A percentile compares a stretch with the other conserved stretches of the same genome.
phyloP scores from a whole-genome alignment of 1,140 invertebrate genomes.

The Globodera rostochiensis region DNA sequence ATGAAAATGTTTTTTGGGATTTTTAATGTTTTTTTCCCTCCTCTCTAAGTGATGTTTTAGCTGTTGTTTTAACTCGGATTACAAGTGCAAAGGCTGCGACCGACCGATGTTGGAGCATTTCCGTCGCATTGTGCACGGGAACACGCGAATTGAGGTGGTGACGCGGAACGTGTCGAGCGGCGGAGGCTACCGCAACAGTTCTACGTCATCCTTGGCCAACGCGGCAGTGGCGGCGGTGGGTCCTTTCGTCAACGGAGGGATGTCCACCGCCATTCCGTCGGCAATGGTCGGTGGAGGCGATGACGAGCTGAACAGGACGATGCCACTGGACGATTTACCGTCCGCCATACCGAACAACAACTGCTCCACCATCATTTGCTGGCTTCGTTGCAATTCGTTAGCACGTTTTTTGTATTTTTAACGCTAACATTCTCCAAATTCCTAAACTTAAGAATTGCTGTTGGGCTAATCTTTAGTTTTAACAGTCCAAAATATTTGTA shows the following conservation, averaged over 20 bases:
- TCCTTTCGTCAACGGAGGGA: neutral
- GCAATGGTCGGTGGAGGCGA: constrained; percentile 1
- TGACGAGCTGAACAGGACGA: constrained; percentile 13
- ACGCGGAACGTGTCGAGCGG: constrained; percentile 63
- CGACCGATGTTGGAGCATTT: constrained; percentile 85
- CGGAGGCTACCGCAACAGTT: constrained; percentile 17
- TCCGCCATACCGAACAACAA: constrained; percentile 35
- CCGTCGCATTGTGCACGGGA: constrained; percentile 79
- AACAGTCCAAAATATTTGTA: neutral
- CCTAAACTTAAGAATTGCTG: too few species aligned
- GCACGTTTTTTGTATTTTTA: neutral
- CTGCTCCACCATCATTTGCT: constrained; percentile 46
- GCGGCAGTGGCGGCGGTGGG: constrained; percentile 8
- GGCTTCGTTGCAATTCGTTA: constrained; percentile 54
- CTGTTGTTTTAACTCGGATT: constrained; percentile 69
- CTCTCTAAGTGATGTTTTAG: constrained; percentile 26
- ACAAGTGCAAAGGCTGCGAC: constrained; percentile 81
- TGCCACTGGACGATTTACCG: constrained; percentile 39
- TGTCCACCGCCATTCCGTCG: neutral
- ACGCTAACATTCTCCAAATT: too few species aligned
- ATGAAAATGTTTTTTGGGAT: too few species aligned
- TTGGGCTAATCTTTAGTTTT: neutral
- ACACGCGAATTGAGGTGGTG: constrained; percentile 76
- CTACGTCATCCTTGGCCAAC: neutral
- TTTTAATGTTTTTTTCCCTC: neutral